A percentile compares a stretch with the other conserved stretches of the same genome.
These are phyloP conservation scores for Xyrauchen texanus DNA, from an alignment of 2,113 vertebrate species.

Conservation along the genomic window DNA sequence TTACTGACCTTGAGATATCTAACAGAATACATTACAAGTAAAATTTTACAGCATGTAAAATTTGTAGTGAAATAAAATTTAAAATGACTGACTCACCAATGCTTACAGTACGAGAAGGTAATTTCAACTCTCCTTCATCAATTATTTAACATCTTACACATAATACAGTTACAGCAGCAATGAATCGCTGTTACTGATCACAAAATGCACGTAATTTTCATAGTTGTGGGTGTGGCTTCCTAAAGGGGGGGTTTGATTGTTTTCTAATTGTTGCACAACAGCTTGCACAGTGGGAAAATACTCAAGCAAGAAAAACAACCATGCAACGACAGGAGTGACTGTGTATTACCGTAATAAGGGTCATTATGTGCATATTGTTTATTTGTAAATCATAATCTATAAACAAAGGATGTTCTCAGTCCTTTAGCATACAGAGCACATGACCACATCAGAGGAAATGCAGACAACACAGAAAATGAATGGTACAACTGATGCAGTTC, in stretches of 20 bases:
- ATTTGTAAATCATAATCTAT: neutral
- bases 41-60: no score
- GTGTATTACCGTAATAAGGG: neutral
- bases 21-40: no score
- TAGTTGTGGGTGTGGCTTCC: neutral
- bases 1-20: no score
- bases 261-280: constrained; percentile 5
- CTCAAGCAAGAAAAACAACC: neutral
- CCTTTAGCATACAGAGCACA: neutral
- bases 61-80: no score
- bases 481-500: no score
- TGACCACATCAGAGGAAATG: neutral
- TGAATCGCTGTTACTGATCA: no score
- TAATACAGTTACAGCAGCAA: constrained; percentile 1
- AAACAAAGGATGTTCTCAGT: constrained; percentile 5
- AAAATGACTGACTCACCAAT: neutral
- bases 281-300: neutral
- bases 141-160: constrained; percentile 7
- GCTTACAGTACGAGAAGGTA: neutral
- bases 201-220: neutral
- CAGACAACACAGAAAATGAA: neutral
- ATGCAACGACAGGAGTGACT: neutral
- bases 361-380: neutral
- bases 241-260: constrained; percentile 9
- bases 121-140: neutral